Evolutionary conservation across 2,797 vertebrate genomes (phyloP).

Genomic region (Ptychadena robeensis): DNA sequence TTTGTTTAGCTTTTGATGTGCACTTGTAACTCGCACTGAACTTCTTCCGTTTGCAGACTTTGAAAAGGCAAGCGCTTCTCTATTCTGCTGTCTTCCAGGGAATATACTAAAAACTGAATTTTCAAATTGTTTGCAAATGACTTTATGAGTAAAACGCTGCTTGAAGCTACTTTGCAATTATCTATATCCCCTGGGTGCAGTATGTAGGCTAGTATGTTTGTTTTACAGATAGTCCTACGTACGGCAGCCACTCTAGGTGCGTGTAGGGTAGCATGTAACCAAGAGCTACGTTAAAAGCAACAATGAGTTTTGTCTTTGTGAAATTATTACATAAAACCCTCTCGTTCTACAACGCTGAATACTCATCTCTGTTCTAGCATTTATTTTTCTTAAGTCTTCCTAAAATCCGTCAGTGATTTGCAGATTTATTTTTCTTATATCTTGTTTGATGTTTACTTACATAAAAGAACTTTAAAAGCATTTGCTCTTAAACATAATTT

Average conservation of each 20-base stretch:
- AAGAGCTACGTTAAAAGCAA: not conserved
- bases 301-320: not conserved
- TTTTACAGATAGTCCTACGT: constrained; percentile 32
- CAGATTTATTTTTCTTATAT: not conserved
- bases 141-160: constrained; percentile 34
- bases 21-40: constrained; percentile 22
- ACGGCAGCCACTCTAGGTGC: not conserved
- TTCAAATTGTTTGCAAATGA: constrained; percentile 47
- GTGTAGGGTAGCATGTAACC: not conserved
- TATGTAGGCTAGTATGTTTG: constrained; percentile 26
- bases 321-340: not conserved
- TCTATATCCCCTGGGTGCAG: constrained; percentile 33
- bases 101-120: constrained; percentile 47
- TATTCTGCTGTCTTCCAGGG: constrained; percentile 33
- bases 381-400: not conserved
- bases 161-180: constrained; percentile 40
- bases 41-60: constrained; percentile 22
- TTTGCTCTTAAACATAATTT: not conserved
- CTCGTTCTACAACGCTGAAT: not conserved
- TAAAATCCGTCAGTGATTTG: not conserved
- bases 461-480: not conserved
- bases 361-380: not conserved
- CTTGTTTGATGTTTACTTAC: not conserved
- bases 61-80: constrained; percentile 39
- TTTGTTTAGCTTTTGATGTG: constrained; percentile 31